These are phyloP conservation scores for Acanthosepion pharaonis DNA, from an alignment of 2,888 invertebrate genomes.

Conservation along the genomic window DNA sequence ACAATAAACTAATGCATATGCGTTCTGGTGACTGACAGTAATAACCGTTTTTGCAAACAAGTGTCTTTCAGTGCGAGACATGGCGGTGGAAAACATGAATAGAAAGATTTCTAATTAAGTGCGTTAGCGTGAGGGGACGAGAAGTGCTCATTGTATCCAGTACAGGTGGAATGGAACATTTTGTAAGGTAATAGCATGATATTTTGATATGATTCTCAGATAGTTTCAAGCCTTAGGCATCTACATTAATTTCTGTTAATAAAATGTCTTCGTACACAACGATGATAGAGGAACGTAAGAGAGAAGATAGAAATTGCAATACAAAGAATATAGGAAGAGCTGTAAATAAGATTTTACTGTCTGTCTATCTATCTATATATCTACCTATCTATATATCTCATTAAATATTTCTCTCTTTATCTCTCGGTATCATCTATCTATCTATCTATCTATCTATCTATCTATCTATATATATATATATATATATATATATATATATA, in stretches of 20 bases:
- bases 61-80: background rate
- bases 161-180: background rate
- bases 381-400: too few relatives aligned
- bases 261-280: background rate
- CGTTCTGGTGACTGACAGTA: background rate
- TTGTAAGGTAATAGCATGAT: background rate
- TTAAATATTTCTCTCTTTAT: too few relatives aligned
- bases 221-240: background rate
- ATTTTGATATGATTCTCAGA: background rate
- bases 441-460: too few relatives aligned
- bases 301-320: background rate
- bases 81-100: background rate
- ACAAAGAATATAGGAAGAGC: background rate
- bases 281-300: background rate
- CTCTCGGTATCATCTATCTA: too few relatives aligned
- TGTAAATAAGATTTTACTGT: background rate
- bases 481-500: too few relatives aligned
- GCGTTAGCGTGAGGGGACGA: background rate
- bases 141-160: background rate
- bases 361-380: too few relatives aligned
- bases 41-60: background rate
- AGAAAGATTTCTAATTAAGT: background rate
- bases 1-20: too few relatives aligned
- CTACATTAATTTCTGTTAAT: background rate
- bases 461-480: too few relatives aligned